Evolutionary conservation across 1,140 invertebrate species (phyloP).

Genomic region (Holotrichia oblita): DNA sequence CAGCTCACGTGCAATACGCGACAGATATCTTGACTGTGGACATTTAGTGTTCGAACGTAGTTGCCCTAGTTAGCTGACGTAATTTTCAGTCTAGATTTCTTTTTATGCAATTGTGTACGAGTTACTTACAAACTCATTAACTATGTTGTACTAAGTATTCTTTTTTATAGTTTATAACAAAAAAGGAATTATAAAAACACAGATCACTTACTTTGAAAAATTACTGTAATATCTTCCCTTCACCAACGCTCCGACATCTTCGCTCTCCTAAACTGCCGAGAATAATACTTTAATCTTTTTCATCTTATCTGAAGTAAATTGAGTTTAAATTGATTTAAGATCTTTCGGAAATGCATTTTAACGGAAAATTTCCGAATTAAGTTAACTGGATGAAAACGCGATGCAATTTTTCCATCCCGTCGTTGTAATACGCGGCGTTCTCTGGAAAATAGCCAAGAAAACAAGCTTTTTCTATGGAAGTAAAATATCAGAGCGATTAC

Average conservation of each 20-base stretch:
- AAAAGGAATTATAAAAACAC: too few relatives aligned
- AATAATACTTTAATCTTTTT: too few relatives aligned
- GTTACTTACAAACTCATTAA: too few relatives aligned
- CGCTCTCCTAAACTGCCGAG: too few relatives aligned
- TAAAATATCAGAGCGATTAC: not conserved
- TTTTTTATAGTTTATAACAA: too few relatives aligned
- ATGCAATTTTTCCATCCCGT: not conserved
- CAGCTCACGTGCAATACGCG: conserved; percentile 15
- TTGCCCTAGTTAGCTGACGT: not conserved
- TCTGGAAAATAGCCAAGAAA: conserved; percentile 1
- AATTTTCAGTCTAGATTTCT: not conserved
- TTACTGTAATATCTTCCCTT: too few relatives aligned
- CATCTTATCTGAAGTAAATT: too few relatives aligned
- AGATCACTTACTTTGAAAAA: too few relatives aligned
- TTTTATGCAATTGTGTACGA: too few relatives aligned
- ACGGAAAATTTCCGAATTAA: not conserved
- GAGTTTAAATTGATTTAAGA: too few relatives aligned
- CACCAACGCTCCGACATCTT: too few relatives aligned
- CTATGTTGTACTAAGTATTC: too few relatives aligned
- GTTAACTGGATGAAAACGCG: not conserved
- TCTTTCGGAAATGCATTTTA: not conserved
- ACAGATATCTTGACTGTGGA: conserved; percentile 2
- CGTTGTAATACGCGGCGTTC: not conserved
- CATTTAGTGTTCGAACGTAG: not conserved
- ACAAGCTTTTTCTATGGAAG: not conserved